Conservation (phyloP, 2,888 invertebrate species). For the Hecatera dysodea region DNA sequence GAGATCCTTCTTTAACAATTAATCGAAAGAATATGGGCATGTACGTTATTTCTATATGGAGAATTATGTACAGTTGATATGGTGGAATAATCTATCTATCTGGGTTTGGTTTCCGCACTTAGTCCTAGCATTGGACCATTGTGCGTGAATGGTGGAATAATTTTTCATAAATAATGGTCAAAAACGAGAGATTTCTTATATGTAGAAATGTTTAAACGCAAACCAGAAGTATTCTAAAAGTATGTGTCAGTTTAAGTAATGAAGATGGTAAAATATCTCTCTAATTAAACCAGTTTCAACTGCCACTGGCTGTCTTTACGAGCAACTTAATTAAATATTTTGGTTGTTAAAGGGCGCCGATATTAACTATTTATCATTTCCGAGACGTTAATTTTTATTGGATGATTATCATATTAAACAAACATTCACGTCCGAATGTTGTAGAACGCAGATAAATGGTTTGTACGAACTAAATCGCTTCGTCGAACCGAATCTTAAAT, state of each 20-base stretch:
- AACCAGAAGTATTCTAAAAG: constrained; percentile 22
- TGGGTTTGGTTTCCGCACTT: too few relatives aligned
- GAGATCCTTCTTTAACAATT: neutral
- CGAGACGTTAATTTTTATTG: constrained; percentile 83
- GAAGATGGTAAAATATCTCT: constrained; percentile 45
- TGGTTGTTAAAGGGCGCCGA: constrained; percentile 76
- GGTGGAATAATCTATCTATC: neutral
- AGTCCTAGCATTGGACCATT: too few relatives aligned
- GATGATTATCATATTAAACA: constrained; percentile 69
- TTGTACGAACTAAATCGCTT: constrained; percentile 28
- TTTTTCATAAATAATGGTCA: neutral
- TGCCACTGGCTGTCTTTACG: constrained; percentile 68
- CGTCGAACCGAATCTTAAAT: constrained; percentile 39
- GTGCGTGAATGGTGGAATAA: neutral
- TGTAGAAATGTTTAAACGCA: constrained; percentile 11
- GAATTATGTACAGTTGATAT: too few relatives aligned
- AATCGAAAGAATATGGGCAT: neutral
- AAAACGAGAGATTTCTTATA: neutral
- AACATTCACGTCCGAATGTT: constrained; percentile 56
- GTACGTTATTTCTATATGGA: neutral
- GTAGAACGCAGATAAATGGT: constrained; percentile 25
- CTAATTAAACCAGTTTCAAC: constrained; percentile 69
- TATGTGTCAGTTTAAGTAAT: constrained; percentile 44
- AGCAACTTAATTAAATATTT: constrained; percentile 79
- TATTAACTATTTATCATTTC: constrained; percentile 80